Evolutionary conservation across 2,888 invertebrate genomes (phyloP).

Genomic region (Nomada ruficornis): DNA sequence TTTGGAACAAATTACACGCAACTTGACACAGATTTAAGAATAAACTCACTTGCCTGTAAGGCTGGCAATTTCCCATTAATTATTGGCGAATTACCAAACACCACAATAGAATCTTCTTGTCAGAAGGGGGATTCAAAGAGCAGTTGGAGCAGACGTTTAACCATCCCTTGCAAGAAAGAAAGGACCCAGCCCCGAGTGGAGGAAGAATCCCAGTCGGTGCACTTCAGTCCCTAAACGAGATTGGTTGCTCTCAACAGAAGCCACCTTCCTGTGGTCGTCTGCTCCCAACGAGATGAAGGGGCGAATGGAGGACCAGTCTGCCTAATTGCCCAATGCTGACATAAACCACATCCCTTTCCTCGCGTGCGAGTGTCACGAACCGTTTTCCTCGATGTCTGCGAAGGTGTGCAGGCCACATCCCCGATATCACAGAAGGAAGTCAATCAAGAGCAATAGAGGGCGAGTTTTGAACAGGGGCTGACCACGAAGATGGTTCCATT

Average conservation of each 20-base stretch:
- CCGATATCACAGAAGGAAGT: constrained; percentile 31
- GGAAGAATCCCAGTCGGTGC: constrained; percentile 38
- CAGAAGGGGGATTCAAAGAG: not conserved
- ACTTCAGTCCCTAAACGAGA: constrained; percentile 45
- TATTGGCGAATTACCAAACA: constrained; percentile 16
- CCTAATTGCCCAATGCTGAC: constrained; percentile 58
- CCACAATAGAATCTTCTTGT: not conserved
- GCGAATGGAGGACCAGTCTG: constrained; percentile 34
- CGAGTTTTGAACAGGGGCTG: constrained; percentile 21
- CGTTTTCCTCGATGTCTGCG: constrained; percentile 33
- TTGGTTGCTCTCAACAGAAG: constrained; percentile 56
- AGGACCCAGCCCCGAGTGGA: not conserved
- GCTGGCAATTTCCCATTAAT: not conserved
- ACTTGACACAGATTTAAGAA: too few species aligned
- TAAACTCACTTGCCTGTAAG: not conserved
- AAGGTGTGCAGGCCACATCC: constrained; percentile 31
- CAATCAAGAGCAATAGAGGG: constrained; percentile 16
- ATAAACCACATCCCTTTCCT: constrained; percentile 45
- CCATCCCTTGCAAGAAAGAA: constrained; percentile 5
- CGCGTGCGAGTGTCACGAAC: constrained; percentile 35
- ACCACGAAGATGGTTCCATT: not conserved
- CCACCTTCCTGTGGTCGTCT: constrained; percentile 55
- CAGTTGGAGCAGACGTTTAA: constrained; percentile 13
- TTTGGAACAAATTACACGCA: too few species aligned
- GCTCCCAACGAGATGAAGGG: constrained; percentile 35